phyloP scores from a whole-genome alignment of 2,888 invertebrate genomes.

The Stenodera caucasica region DNA sequence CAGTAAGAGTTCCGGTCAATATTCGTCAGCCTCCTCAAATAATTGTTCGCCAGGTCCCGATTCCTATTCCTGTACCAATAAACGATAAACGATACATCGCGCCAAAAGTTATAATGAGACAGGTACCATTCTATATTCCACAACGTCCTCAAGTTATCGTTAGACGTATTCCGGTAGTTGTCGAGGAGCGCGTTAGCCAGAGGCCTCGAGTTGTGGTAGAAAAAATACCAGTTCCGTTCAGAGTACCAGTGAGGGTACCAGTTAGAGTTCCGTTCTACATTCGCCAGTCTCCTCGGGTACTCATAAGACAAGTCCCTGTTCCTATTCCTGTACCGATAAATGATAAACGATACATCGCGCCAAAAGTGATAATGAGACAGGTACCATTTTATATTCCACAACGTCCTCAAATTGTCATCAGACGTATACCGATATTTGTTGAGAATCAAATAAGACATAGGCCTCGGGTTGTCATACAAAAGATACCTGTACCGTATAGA shows the following conservation, averaged over 20 bases:
- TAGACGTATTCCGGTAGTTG: too few relatives aligned
- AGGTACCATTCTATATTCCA: neutral
- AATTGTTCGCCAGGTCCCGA: neutral
- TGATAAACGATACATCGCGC: neutral
- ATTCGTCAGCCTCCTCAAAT: neutral
- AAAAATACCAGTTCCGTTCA: too few relatives aligned
- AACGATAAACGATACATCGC: too few relatives aligned
- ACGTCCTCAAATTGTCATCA: constrained; percentile 13
- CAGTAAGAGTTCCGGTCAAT: neutral
- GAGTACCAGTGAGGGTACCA: too few relatives aligned
- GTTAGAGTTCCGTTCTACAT: neutral
- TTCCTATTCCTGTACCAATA: constrained; percentile 7
- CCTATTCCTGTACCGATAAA: neutral
- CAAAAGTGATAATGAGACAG: constrained; percentile 1
- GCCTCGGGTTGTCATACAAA: neutral
- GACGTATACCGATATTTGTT: neutral
- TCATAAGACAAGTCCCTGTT: neutral
- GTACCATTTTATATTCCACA: constrained; percentile 12
- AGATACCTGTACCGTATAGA: neutral
- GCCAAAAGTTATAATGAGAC: neutral
- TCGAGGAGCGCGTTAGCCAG: too few relatives aligned
- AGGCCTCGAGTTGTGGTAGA: too few relatives aligned
- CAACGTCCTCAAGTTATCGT: too few relatives aligned
- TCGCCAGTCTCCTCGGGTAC: neutral
- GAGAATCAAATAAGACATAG: too few relatives aligned